Percentiles rank a stretch among this genome's conserved stretches.
phyloP scores from a whole-genome alignment of 2,888 invertebrate species.

The Troides aeacus region DNA sequence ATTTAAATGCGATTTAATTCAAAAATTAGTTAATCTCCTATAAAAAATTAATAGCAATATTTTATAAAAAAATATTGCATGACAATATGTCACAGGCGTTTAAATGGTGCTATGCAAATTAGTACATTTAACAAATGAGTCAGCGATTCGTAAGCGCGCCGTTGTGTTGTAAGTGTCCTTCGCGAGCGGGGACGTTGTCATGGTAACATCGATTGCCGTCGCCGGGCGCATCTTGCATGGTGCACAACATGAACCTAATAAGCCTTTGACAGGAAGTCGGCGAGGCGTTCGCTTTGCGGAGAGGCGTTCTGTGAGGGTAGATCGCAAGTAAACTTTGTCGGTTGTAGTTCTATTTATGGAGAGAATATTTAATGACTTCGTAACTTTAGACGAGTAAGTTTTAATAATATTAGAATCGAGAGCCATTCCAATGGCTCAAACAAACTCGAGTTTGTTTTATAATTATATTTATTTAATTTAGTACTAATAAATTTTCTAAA shows the following conservation, averaged over 20 bases:
- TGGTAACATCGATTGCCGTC: constrained; percentile 69
- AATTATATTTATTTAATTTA: background rate
- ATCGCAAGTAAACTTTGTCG: constrained; percentile 21
- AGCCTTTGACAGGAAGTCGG: constrained; percentile 39
- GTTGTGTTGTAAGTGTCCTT: constrained; percentile 34
- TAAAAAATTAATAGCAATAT: background rate
- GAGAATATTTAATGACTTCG: constrained; percentile 22
- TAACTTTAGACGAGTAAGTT: constrained; percentile 1
- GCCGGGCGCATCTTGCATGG: constrained; percentile 68
- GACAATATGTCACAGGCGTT: constrained; percentile 3
- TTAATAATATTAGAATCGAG: background rate
- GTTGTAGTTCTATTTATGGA: constrained; percentile 14
- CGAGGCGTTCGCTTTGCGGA: constrained; percentile 15
- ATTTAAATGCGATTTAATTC: background rate
- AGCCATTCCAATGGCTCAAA: background rate
- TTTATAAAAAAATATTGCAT: constrained; percentile 2
- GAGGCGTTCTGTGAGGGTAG: constrained; percentile 14
- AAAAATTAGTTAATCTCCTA: background rate
- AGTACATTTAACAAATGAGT: constrained; percentile 9
- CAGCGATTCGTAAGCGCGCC: constrained; percentile 17
- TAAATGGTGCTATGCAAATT: constrained; percentile 9
- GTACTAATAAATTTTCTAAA: background rate
- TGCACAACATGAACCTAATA: constrained; percentile 62
- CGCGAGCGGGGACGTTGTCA: constrained; percentile 55
- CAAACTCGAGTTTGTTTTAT: background rate